phyloP scores from a whole-genome alignment of 2,797 vertebrate genomes.

The Mormyrops attenuatus region DNA sequence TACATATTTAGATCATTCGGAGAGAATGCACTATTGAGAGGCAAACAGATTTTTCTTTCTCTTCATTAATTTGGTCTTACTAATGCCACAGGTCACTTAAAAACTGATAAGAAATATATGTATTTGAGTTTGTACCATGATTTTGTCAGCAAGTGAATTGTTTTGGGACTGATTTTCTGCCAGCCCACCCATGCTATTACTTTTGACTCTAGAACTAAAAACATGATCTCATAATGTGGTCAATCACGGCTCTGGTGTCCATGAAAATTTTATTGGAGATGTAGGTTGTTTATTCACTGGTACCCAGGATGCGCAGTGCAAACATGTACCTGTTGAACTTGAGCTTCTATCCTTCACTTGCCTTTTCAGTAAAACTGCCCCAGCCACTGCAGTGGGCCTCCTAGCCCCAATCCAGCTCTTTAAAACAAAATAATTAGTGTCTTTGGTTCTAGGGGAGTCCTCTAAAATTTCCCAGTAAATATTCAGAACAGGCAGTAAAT shows the following conservation, averaged over 20 bases:
- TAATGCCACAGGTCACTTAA: not conserved
- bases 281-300: conserved; percentile 34
- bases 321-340: conserved; percentile 49
- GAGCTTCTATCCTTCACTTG: conserved; percentile 26
- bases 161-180: not conserved
- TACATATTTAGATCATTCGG: no score
- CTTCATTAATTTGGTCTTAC: not conserved
- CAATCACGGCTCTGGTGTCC: not conserved
- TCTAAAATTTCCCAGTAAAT: conserved; percentile 21
- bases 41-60: not conserved
- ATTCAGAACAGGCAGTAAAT: conserved; percentile 36
- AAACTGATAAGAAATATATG: not conserved
- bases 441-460: not conserved
- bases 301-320: conserved; percentile 21
- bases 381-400: not conserved
- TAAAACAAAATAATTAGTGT: not conserved
- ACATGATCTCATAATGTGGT: not conserved
- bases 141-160: not conserved
- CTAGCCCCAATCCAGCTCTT: not conserved
- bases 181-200: not conserved
- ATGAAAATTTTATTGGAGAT: conserved; percentile 11
- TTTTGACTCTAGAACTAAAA: not conserved
- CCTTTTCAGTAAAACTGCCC: not conserved
- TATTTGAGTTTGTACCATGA: not conserved
- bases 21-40: no score